Percentiles rank a stretch among this genome's conserved stretches.
These are phyloP conservation scores for Acanthopleura granulata DNA, from an alignment of 2,888 invertebrate genomes.

Conservation along the genomic window DNA sequence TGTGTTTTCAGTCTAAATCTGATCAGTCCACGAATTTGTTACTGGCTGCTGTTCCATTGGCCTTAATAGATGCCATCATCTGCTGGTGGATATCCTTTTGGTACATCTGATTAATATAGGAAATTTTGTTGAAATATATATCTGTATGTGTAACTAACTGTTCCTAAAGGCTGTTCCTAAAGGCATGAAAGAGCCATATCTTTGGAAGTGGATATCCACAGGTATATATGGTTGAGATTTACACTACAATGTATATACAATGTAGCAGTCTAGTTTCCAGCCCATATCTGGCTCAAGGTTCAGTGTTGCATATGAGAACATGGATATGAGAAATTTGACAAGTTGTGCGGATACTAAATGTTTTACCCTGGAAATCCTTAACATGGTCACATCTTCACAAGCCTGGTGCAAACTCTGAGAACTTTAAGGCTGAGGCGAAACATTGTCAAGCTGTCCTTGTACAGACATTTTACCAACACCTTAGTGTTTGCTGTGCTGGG, in stretches of 20 bases:
- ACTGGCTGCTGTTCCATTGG: constrained; percentile 87
- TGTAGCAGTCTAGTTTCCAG: too few relatives aligned
- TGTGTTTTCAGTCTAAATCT: constrained; percentile 73
- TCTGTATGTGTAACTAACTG: too few relatives aligned
- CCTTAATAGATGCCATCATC: constrained; percentile 81
- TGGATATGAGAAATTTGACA: too few relatives aligned
- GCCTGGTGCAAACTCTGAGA: constrained; percentile 88
- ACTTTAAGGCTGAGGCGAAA: constrained; percentile 90
- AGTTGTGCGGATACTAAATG: too few relatives aligned
- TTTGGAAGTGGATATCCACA: too few relatives aligned
- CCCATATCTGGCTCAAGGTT: too few relatives aligned
- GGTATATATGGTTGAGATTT: too few relatives aligned
- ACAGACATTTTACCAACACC: constrained; percentile 94
- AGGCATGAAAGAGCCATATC: too few relatives aligned
- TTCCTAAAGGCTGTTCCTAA: too few relatives aligned
- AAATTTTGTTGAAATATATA: too few relatives aligned
- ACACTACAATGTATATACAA: too few relatives aligned
- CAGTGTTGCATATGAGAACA: too few relatives aligned
- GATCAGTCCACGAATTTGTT: constrained; percentile 75
- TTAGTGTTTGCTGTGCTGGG: constrained; percentile 88
- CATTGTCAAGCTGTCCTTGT: constrained; percentile 88
- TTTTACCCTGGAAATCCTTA: constrained; percentile 38
- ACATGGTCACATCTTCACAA: constrained; percentile 70
- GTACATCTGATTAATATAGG: background rate
- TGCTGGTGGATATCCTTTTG: constrained; percentile 88